Evolutionary conservation across 2,888 invertebrate species (phyloP), one percentile per base, ranked within the genome.

Genomic region (Agrochola lychnidis): DNA sequence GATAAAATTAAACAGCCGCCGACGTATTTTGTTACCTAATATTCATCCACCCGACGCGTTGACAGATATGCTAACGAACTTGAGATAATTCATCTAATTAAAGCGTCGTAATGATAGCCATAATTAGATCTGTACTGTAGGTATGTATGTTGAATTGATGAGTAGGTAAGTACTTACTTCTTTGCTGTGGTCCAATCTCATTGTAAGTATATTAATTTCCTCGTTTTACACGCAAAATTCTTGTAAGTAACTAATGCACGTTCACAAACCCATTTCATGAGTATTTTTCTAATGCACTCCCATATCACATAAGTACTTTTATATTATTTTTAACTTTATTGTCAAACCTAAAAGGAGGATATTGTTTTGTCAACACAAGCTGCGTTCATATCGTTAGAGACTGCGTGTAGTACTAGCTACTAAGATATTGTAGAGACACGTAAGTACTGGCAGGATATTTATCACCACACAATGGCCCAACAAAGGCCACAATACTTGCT

Each of bases 381-480:
- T 67, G 51, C 81, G 70, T 66, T 61, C 4, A 25, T 40, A 61
- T 59, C 57, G 10, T 62, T 40, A 9, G 25, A 70, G 56, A 81
- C 66, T 70, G 62, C 72, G 59, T 70, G 66, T 53, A 72, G 30
- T 62, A 82, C 84, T 82, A 75, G 63, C 51, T 73, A 10, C 57
- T 16, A 72, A 59, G 45, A 45, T 14, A 68, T 61, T 68, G 63
- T 45, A 69, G 42, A 12, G 48, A 71, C 62, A 75, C 25, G 64
- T 36, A 36, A 36, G 36, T 61, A 64, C 71, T 57, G 10, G 61
- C 51, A 56, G 81, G 68, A 71, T 76, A 82, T 76, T 78, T 70
- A 84, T 72, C 69, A 48, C 12, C 25, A 59, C 62, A 84, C 75
- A 81, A 81, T 63, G 36, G 66, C 53, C 72, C 57, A 40, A 72